Conservation (phyloP, 2,797 vertebrate genomes). For the Chelidonichthys spinosus region DNA sequence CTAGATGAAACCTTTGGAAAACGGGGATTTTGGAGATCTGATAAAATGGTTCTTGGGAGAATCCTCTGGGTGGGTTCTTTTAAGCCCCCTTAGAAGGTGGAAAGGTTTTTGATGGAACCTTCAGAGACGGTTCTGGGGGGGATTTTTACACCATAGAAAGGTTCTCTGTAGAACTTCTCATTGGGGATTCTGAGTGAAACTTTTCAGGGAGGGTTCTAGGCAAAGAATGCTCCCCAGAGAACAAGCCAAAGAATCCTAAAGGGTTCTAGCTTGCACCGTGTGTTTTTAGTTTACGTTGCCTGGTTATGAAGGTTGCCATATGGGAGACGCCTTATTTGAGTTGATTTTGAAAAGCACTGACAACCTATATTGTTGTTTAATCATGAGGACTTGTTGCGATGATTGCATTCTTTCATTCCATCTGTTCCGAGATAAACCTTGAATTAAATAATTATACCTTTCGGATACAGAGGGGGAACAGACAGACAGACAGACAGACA, state of each 20-base stretch:
- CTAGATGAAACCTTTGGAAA: background rate
- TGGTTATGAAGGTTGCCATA: background rate
- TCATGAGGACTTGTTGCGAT: constrained; percentile 10
- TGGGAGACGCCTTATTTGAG: background rate
- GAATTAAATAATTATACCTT: constrained; percentile 2
- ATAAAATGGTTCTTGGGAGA: background rate
- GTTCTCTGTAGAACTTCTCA: background rate
- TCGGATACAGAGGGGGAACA: constrained; percentile 27
- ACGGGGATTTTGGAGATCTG: too few relatives aligned
- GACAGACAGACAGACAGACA: constrained; percentile 11
- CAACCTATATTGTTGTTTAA: constrained; percentile 14
- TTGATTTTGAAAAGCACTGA: background rate
- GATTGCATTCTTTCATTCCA: constrained; percentile 32
- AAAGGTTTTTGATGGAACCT: background rate
- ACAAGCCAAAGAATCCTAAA: background rate
- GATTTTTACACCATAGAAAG: background rate
- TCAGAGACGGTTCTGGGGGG: background rate
- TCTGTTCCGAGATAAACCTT: constrained; percentile 45
- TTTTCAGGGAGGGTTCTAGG: background rate
- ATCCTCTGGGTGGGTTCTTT: background rate
- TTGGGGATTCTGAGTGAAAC: background rate
- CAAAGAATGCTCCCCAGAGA: background rate
- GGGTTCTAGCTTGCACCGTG: background rate
- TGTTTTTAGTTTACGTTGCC: background rate
- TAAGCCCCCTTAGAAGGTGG: background rate